Evolutionary conservation across 2,797 vertebrate genomes (phyloP), one percentile per base, ranked within the genome.

Genomic region (Sandelia bainsii): DNA sequence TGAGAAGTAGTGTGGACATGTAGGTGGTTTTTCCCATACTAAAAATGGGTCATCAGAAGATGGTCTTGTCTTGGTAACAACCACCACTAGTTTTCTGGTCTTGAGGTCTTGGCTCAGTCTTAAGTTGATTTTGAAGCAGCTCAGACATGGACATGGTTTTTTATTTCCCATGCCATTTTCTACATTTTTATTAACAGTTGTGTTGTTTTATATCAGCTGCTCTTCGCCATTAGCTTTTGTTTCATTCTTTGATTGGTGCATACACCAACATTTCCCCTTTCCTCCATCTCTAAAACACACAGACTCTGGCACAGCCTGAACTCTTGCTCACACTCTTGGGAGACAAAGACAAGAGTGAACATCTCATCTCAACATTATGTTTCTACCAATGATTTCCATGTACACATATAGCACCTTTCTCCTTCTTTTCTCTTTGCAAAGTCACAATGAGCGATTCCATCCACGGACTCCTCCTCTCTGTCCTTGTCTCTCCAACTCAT

Each of bases 401-500:
- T 69, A 58, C 82, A 67, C 23, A 20, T 50, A 48, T 51, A 1
- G n/a, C 70, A 77, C 73, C 64, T 82, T 69, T 70, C 64, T 81
- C 29, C 69, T 52, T 34, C 68, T 46, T 64, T 25, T 72, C 61
- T 71, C 72, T 83, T 74, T 40, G 58, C 82, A 88, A 86, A 91
- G 87, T 87, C 87, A 85, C 79, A 60, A 82, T 89, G 84, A 90
- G 75, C 2, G 59, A 89, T 91, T 91, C 88, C 39, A 32, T 77
- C 82, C 90, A 91, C 90, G 87, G 86, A 63, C 82, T 44, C 62
- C 66, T 80, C 82, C 69, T 82, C 78, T 76, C 79, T 57, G 79
- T 89, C 88, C 80, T 89, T 74, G 85, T 79, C 82, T 86, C 76
- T 76, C 51, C 53, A 22, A 67, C 74, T 84, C 80, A 74, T 85